phyloP scores from a whole-genome alignment of 2,888 invertebrate genomes.

The Laspeyria flexula region DNA sequence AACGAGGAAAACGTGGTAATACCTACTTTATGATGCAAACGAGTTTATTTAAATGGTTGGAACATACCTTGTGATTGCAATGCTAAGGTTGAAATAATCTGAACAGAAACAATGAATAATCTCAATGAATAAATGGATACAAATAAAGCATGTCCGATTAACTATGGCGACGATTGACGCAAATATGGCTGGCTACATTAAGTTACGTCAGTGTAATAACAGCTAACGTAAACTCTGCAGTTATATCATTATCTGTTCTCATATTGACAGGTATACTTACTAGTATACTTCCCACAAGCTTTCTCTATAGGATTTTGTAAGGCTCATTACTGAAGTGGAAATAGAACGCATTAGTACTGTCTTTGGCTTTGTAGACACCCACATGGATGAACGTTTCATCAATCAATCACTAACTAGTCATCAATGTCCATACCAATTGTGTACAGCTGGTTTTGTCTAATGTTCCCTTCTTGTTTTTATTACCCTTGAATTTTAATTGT shows the following conservation, averaged over 20 bases:
- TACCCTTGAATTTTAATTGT: conserved; percentile 38
- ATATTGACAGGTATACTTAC: conserved; percentile 15
- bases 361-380: conserved; percentile 54
- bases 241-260: conserved; percentile 29
- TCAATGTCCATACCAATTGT: conserved; percentile 54
- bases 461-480: conserved; percentile 29
- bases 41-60: conserved; percentile 22
- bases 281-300: conserved; percentile 16
- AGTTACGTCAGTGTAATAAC: conserved; percentile 32
- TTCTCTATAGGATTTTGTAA: conserved; percentile 27
- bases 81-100: conserved; percentile 17
- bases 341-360: conserved; percentile 55
- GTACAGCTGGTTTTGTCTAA: conserved; percentile 16
- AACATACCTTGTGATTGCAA: conserved; percentile 13
- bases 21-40: conserved; percentile 40
- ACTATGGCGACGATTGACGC: conserved; percentile 16
- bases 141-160: conserved; percentile 24
- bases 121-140: conserved; percentile 28
- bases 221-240: conserved; percentile 14
- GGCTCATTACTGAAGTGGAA: conserved; percentile 44
- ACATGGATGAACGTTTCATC: conserved; percentile 54
- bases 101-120: conserved; percentile 33
- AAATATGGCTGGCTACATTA: conserved; percentile 17
- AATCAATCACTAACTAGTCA: conserved; percentile 59
- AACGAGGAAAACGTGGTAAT: conserved; percentile 27